Evolutionary conservation across 2,888 invertebrate species (phyloP).

Genomic region (Candidula unifasciata): DNA sequence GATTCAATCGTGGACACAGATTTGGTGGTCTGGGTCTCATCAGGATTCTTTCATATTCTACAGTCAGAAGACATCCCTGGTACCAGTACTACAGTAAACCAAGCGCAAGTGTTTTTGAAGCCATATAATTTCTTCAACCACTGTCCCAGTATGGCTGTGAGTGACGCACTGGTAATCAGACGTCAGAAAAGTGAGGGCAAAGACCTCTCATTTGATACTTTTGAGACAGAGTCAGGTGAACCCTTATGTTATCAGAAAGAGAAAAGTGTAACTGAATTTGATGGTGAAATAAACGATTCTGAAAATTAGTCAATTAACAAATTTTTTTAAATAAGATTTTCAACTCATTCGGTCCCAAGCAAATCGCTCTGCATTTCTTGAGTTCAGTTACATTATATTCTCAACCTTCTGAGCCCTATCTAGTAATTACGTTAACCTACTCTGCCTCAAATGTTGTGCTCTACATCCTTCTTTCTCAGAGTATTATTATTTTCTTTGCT

Average conservation of each 20-base stretch:
- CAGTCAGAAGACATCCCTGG: constrained; percentile 73
- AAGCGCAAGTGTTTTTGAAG: constrained; percentile 62
- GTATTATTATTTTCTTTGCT: no score
- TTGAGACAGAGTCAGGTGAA: constrained; percentile 47
- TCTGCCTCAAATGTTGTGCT: no score
- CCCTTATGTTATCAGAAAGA: constrained; percentile 54
- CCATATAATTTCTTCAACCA: constrained; percentile 74
- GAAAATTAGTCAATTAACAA: not conserved
- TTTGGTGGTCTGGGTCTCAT: constrained; percentile 72
- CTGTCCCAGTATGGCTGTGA: constrained; percentile 67
- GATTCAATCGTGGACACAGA: constrained; percentile 71
- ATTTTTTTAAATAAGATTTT: not conserved
- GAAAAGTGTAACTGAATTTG: constrained; percentile 42
- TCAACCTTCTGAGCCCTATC: no score
- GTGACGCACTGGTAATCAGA: constrained; percentile 62
- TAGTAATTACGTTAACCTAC: no score
- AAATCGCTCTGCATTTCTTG: not conserved
- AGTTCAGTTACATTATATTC: not conserved
- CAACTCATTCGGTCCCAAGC: not conserved
- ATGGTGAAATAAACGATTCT: constrained; percentile 37
- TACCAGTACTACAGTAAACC: constrained; percentile 64
- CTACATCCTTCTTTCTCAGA: no score
- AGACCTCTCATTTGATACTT: constrained; percentile 45
- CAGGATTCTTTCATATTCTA: constrained; percentile 70
- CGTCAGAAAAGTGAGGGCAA: constrained; percentile 54